phyloP scores from a whole-genome alignment of 2,113 vertebrate genomes.

The Xiphias gladius region DNA sequence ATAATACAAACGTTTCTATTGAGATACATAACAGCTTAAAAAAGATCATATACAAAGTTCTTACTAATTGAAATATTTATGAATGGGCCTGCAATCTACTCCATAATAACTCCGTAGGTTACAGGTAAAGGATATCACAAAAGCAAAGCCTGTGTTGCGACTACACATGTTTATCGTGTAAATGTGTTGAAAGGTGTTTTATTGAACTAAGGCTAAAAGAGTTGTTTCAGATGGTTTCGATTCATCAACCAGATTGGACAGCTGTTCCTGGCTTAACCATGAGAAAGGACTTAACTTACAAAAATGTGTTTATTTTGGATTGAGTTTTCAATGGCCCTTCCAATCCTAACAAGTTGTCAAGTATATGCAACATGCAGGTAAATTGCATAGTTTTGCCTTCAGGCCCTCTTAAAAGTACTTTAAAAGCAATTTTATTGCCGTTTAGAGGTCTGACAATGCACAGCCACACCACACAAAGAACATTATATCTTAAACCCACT shows the following conservation, averaged over 20 bases:
- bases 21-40: neutral
- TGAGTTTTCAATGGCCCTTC: slow-evolving; percentile 81
- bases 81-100: slow-evolving; percentile 1
- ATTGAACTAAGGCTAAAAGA: slow-evolving; percentile 89
- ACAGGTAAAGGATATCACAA: slow-evolving; percentile 55
- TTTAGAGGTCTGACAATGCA: slow-evolving; percentile 21
- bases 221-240: slow-evolving; percentile 97
- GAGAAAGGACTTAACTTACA: slow-evolving; percentile 83
- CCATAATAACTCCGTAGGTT: slow-evolving; percentile 44
- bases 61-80: neutral
- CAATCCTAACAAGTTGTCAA: slow-evolving; percentile 87
- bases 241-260: slow-evolving; percentile 91
- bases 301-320: slow-evolving; percentile 88
- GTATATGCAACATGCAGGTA: slow-evolving; percentile 78
- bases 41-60: neutral
- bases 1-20: slow-evolving; percentile 2
- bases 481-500: neutral
- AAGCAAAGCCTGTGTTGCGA: slow-evolving; percentile 64
- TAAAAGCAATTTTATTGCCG: slow-evolving; percentile 1
- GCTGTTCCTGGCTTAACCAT: slow-evolving; percentile 91
- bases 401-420: slow-evolving; percentile 36
- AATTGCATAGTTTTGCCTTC: slow-evolving; percentile 54
- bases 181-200: slow-evolving; percentile 93
- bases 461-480: neutral
- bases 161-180: slow-evolving; percentile 67